Evolutionary conservation across 2,888 invertebrate species (phyloP), one percentile per base, ranked within the genome.

Genomic region (Mesorhabditis spiculigera): DNA sequence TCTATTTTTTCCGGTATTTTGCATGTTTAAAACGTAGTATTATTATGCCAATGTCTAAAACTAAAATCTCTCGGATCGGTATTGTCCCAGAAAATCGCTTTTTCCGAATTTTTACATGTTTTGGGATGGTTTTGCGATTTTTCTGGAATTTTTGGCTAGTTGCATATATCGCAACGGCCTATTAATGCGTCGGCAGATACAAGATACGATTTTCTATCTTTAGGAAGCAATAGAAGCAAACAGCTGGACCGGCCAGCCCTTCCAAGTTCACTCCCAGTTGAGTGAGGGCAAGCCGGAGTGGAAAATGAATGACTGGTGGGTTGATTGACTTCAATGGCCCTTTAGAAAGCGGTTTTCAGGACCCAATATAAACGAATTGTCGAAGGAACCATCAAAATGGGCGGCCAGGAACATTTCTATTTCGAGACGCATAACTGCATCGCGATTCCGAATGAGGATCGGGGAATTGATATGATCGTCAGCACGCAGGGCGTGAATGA

Each of bases 321-420:
- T 93, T 2, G 43, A 70, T 73, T 45, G 74, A 81, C 6, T 66
- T 71, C 41, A 69, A 77, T n/a, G 67, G 68, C 43, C 68, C 76
- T 2, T 58, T 71, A 5, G 66, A 70, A 58, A 64, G 65, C 44
- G 78, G 77, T 61, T 79, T 28, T n/a, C 28, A 50, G 79, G 79
- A 74, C 74, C 45, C 88, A 90, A 75, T 90, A 92, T 10, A 91
- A 91, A 58, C 90, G 91, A 85, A 87, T 92, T n/a, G 85, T 94
- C 45, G 91, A 93, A 87, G 93, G 93, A 69, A 69, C 71, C 43
- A 74, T 82, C n/a, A 75, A 80, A 42, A 82, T 84, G 75, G 83
- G 83, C 5, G 84, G 84, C 5, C 81, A 72, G 87, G 96, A 96
- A 86, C 97, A 97, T 86, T 95, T 97, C 87, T 97, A 96, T 87